Conservation (phyloP, 2,888 invertebrate genomes). For the Cephus pulcher region DNA sequence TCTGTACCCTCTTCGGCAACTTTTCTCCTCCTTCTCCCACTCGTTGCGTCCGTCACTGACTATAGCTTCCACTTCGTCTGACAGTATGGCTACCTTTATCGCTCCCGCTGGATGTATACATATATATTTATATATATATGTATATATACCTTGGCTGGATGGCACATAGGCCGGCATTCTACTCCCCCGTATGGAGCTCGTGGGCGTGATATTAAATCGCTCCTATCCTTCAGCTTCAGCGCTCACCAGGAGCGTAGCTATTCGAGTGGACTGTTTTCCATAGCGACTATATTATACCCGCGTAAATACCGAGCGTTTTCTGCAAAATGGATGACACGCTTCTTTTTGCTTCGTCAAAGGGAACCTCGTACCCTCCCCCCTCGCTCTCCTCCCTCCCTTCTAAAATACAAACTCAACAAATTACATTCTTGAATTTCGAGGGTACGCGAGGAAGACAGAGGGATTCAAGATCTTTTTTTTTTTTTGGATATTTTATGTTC, state of each 20-base stretch:
- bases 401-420: neutral
- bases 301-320: neutral
- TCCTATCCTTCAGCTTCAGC: constrained; percentile 44
- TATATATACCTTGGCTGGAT: neutral
- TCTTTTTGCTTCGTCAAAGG: neutral
- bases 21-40: neutral
- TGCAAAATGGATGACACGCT: neutral
- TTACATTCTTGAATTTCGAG: neutral
- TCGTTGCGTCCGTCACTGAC: neutral
- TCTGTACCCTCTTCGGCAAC: neutral
- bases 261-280: constrained; percentile 2
- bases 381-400: no score
- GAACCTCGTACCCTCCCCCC: neutral
- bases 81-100: neutral
- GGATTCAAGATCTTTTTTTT: neutral
- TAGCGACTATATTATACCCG: neutral
- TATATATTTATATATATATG: neutral
- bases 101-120: neutral
- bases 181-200: constrained; percentile 24
- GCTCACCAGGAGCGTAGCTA: constrained; percentile 9
- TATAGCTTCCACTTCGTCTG: neutral
- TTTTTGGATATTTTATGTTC: neutral
- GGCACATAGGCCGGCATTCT: neutral
- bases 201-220: constrained; percentile 66
- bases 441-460: neutral